Conservation (phyloP, 2,113 vertebrate genomes). For the Varanus komodoensis region DNA sequence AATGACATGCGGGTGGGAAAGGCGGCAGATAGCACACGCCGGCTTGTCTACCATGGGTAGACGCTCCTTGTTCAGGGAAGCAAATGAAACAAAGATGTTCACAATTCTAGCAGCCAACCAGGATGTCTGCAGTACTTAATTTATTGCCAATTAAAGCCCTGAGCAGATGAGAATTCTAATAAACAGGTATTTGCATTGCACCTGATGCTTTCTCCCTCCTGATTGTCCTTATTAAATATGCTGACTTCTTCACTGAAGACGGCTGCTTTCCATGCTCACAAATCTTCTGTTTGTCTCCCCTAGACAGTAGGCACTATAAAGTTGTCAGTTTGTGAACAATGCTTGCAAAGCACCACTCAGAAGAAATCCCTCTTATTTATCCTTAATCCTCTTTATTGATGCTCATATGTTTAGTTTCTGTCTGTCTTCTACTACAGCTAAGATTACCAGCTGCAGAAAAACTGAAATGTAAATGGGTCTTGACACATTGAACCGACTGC, state of each 20-base stretch:
- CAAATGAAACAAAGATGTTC: constrained; percentile 37
- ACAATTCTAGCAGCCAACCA: not conserved
- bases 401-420: constrained; percentile 32
- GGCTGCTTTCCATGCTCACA: constrained; percentile 29
- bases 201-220: not conserved
- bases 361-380: constrained; percentile 42
- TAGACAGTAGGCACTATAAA: constrained; percentile 32
- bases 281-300: constrained; percentile 42
- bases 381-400: constrained; percentile 44
- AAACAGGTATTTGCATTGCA: constrained; percentile 40
- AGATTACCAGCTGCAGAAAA: not conserved
- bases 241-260: constrained; percentile 18
- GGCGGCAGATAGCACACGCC: not conserved
- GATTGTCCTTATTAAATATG: constrained; percentile 44
- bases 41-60: not conserved
- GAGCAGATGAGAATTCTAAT: constrained; percentile 29
- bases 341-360: constrained; percentile 37
- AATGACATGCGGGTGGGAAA: too few relatives aligned
- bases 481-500: constrained; percentile 21
- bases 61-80: not conserved
- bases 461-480: constrained; percentile 14
- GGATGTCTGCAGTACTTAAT: not conserved
- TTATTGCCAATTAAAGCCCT: not conserved
- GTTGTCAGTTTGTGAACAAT: constrained; percentile 25
- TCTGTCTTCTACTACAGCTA: not conserved